A percentile compares a stretch with the other conserved stretches of the same genome.
Conservation (phyloP, 2,113 vertebrate species). For the Embiotoca jacksoni region DNA sequence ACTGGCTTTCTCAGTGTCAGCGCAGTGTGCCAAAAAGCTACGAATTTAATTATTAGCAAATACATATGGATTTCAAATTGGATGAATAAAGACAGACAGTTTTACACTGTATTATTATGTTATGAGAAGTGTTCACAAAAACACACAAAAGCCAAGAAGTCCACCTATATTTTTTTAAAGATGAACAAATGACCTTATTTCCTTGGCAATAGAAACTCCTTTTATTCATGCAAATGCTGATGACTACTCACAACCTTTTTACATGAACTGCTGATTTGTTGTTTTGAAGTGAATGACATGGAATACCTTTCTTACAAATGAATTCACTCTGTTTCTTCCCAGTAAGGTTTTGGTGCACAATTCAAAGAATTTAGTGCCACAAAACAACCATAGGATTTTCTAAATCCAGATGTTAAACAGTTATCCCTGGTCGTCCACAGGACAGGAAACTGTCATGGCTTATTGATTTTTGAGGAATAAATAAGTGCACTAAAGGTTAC, state of each 20-base stretch:
- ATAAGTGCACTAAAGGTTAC: not conserved
- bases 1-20: slow-evolving; percentile 6
- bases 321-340: no score
- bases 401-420: not conserved
- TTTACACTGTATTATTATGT: not conserved
- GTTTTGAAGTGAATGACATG: not conserved
- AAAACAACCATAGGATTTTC: not conserved
- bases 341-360: not conserved
- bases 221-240: not conserved
- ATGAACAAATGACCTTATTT: no score
- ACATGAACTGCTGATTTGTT: not conserved
- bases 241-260: not conserved
- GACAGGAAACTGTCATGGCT: slow-evolving; percentile 15
- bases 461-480: slow-evolving; percentile 37
- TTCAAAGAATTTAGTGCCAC: not conserved
- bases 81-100: slow-evolving; percentile 21
- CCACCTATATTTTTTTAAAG: not conserved
- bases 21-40: slow-evolving; percentile 1
- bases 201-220: not conserved
- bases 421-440: not conserved
- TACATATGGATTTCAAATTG: slow-evolving; percentile 41
- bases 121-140: not conserved
- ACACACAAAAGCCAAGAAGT: not conserved
- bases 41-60: slow-evolving; percentile 21
- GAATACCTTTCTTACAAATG: not conserved